phyloP scores from a whole-genome alignment of 2,888 invertebrate genomes.

The Portevinia maculata region DNA sequence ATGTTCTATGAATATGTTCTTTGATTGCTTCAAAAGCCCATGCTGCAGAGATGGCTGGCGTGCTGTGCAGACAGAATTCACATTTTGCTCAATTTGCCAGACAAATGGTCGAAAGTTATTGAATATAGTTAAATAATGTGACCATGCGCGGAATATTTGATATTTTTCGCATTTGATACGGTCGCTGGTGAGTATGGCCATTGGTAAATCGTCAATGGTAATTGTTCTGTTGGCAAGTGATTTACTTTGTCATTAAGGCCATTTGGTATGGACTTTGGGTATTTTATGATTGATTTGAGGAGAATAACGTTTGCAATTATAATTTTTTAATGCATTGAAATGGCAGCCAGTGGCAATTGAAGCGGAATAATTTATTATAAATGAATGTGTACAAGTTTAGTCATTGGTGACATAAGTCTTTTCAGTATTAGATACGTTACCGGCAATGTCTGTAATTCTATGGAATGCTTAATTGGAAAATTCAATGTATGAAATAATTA shows the following conservation, averaged over 20 bases:
- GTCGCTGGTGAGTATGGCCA: not conserved
- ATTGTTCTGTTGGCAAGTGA: conserved; percentile 53
- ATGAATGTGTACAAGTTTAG: too few relatives aligned
- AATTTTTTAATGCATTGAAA: conserved; percentile 28
- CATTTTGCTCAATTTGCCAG: conserved; percentile 58
- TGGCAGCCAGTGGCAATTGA: too few relatives aligned
- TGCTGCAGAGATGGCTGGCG: conserved; percentile 2
- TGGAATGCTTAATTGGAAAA: too few relatives aligned
- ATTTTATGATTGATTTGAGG: conserved; percentile 51
- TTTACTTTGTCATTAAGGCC: conserved; percentile 55
- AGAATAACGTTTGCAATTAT: conserved; percentile 35
- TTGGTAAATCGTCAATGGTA: conserved; percentile 22
- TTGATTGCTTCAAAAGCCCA: conserved; percentile 25
- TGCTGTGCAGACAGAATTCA: conserved; percentile 15
- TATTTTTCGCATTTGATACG: conserved; percentile 7
- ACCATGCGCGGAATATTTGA: conserved; percentile 66
- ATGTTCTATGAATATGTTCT: conserved; percentile 57
- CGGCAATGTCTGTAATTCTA: too few relatives aligned
- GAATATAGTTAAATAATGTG: conserved; percentile 68
- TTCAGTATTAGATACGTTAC: too few relatives aligned
- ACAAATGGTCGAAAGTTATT: conserved; percentile 66
- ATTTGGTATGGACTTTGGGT: conserved; percentile 59
- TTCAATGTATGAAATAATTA: too few relatives aligned
- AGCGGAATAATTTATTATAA: too few relatives aligned
- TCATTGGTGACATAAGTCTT: too few relatives aligned